phyloP scores from a whole-genome alignment of 2,888 invertebrate species.

The Acanthococcus lagerstroemiae region DNA sequence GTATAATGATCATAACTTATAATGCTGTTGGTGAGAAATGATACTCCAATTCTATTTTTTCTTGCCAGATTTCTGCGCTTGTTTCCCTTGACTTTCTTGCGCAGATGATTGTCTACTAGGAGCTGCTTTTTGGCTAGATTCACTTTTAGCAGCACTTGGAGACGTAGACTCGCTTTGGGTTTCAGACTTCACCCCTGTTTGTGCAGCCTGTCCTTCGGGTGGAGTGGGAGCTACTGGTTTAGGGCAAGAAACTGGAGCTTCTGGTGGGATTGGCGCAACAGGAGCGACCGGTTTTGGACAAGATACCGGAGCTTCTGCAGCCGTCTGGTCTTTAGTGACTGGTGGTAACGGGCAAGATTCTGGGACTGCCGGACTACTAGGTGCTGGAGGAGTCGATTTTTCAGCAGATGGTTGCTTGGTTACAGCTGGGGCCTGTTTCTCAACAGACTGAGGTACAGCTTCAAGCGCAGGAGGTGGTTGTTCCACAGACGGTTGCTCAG shows the following conservation, averaged over 20 bases:
- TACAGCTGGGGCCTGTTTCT: conserved; percentile 27
- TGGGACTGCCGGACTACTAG: conserved; percentile 15
- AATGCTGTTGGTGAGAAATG: too few species aligned
- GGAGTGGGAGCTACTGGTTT: conserved; percentile 6
- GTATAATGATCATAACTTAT: too few species aligned
- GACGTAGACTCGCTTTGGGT: too few species aligned
- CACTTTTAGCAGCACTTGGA: neutral
- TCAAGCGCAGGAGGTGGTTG: conserved; percentile 32
- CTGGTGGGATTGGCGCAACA: conserved; percentile 15
- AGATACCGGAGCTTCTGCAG: conserved; percentile 13
- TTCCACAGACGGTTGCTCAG: too few species aligned
- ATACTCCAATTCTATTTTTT: too few species aligned
- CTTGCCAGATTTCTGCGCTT: too few species aligned
- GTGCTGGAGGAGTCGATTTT: conserved; percentile 28
- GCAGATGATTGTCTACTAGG: too few species aligned
- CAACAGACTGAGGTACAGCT: conserved; percentile 27
- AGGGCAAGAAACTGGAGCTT: conserved; percentile 11
- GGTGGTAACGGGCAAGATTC: conserved; percentile 6
- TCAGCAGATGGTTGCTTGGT: conserved; percentile 34
- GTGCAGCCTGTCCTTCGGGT: neutral
- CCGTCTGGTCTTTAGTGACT: conserved; percentile 16
- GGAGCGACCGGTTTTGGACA: conserved; percentile 31
- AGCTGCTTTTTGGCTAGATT: too few species aligned
- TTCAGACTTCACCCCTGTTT: neutral
- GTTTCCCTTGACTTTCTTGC: too few species aligned